These are phyloP conservation scores for Vulpes lagopus DNA, from an alignment of 2,113 vertebrate genomes.

Conservation along the genomic window DNA sequence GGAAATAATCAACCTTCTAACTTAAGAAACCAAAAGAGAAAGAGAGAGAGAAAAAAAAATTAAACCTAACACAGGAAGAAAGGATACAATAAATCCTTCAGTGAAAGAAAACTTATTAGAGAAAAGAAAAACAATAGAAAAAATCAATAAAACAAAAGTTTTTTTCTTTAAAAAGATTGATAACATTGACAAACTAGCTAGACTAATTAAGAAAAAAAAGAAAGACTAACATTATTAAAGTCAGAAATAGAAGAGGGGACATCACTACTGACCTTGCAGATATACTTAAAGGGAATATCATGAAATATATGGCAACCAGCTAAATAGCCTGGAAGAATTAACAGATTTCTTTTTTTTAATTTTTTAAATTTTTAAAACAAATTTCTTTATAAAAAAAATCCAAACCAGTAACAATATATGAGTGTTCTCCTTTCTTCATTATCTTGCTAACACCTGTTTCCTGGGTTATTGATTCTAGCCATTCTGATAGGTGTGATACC, in stretches of 20 bases:
- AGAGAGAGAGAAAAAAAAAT: background rate
- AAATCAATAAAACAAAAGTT: background rate
- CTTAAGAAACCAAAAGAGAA: background rate
- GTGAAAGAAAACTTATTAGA: background rate
- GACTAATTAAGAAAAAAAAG: background rate
- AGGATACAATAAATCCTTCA: background rate
- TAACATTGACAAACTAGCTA: background rate
- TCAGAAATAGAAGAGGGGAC: background rate
- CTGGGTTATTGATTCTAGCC: background rate
- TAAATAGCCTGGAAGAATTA: background rate
- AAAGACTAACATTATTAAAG: background rate
- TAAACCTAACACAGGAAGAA: background rate
- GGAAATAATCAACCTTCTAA: background rate
- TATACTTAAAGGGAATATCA: background rate
- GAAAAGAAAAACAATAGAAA: background rate
- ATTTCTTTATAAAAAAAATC: background rate
- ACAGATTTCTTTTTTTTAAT: background rate
- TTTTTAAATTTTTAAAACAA: no score
- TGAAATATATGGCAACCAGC: background rate
- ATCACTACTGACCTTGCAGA: background rate
- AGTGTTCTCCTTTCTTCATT: background rate
- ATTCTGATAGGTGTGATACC: background rate
- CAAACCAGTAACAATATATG: background rate
- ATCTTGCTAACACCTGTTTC: background rate
- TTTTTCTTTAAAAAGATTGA: background rate